Base-by-base conservation (phyloP, 2,888 invertebrate genomes). In the Aphelenchoides bicaudatus region DNA sequence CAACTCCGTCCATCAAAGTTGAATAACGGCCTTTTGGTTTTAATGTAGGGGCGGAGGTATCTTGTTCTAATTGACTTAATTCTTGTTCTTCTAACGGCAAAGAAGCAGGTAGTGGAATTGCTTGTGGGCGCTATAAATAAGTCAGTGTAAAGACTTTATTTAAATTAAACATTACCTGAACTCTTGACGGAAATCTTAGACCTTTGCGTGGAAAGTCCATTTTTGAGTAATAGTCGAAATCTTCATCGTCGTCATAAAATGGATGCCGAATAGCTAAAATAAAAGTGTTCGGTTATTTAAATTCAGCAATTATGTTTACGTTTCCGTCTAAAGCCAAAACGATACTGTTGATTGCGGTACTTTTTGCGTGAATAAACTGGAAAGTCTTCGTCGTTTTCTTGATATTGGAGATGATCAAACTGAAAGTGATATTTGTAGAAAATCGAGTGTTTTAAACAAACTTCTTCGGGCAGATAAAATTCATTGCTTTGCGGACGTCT, bases 271-370 rank as follows among this genome's bases (percentile, higher is more conserved):
- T 8, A 19, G 43, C 10, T 10, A 43, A 21, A 19, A 25, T 25
- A 21, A n/a, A 43, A 43, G 8, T n/a, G n/a, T 10, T 43, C 43
- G n/a, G 10, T 43, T 19, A 43, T 21, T 19, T 43, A 8, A 43
- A n/a, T 8, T 6, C 8, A 21, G 16, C 10, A 10, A 19, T 8
- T 43, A 25, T 21, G 10, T 6, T 6, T n/a, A 43, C 43, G 43
- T 43, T 43, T 43, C 25, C 43, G 6, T 43, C 43, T 6, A 25
- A 21, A 43, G 16, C 43, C 43, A 43, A 43, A 43, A n/a, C 43
- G 43, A n/a, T 43, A 43, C 16, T 19, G 43, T 6, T 8, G 16
- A 43, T n/a, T n/a, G n/a, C n/a, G n/a, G n/a, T n/a, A n/a, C n/a
- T n/a, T n/a, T n/a, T n/a, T n/a, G n/a, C n/a, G n/a, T n/a, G n/a